These are phyloP conservation scores for Himalopsyche kuldschensis DNA, from an alignment of 2,888 invertebrate genomes.

Conservation along the genomic window DNA sequence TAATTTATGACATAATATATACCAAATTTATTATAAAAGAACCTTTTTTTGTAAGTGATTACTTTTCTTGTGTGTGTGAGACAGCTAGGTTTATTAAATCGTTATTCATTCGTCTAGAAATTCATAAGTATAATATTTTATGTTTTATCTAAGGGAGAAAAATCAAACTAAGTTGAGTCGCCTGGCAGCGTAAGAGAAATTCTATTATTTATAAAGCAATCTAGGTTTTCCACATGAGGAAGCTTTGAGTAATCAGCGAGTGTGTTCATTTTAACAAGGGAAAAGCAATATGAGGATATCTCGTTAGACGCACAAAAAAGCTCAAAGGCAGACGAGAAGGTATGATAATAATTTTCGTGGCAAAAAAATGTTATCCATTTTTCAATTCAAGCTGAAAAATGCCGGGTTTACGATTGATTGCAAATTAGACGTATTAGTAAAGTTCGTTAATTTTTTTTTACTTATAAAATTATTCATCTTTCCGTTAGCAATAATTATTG, in stretches of 20 bases:
- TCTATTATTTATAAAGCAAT: constrained; percentile 13
- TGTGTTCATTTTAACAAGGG: constrained; percentile 8
- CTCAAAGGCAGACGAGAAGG: neutral
- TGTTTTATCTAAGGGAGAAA: neutral
- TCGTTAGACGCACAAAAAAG: neutral
- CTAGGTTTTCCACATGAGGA: constrained; percentile 6
- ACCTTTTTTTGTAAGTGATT: neutral
- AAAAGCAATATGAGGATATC: constrained; percentile 1
- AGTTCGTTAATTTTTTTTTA: too few relatives aligned
- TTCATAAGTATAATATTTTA: neutral
- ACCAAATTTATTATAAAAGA: too few relatives aligned
- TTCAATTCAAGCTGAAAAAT: neutral
- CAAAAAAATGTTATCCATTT: neutral
- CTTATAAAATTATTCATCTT: too few relatives aligned
- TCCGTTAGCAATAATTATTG: too few relatives aligned
- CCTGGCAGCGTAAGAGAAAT: constrained; percentile 3
- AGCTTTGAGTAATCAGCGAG: constrained; percentile 17
- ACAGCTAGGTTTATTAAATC: neutral
- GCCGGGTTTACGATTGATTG: neutral
- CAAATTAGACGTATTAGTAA: neutral
- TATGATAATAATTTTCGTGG: neutral
- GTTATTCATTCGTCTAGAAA: neutral
- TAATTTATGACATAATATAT: too few relatives aligned
- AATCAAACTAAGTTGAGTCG: neutral
- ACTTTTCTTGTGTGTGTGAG: neutral